Percentiles rank a stretch among this genome's conserved stretches.
Evolutionary conservation across 2,888 invertebrate species (phyloP).

Genomic region (Phyllotreta striolata): DNA sequence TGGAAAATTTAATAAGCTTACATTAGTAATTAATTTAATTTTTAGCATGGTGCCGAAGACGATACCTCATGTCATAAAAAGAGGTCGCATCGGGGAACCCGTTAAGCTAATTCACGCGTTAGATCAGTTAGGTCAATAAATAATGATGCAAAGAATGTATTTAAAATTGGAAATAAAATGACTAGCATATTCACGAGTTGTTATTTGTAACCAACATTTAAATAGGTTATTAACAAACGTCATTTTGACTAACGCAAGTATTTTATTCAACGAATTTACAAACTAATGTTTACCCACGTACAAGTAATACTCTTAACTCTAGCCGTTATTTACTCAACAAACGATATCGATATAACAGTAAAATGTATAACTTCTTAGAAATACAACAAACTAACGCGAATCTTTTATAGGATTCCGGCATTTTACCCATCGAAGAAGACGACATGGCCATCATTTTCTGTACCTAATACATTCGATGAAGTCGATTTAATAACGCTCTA

Average conservation of each 20-base stretch:
- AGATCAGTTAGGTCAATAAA: constrained; percentile 7
- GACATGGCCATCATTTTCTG: constrained; percentile 41
- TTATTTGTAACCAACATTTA: not conserved
- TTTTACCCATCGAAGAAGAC: constrained; percentile 31
- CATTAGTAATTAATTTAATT: constrained; percentile 45
- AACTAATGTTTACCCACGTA: constrained; percentile 14
- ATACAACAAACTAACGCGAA: constrained; percentile 2
- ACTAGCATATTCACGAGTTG: no score
- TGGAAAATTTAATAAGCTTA: not conserved
- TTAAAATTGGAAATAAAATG: not conserved
- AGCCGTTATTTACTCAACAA: not conserved
- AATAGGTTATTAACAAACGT: not conserved
- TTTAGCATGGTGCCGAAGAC: constrained; percentile 89
- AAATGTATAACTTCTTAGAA: not conserved
- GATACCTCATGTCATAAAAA: constrained; percentile 86
- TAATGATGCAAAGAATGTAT: not conserved
- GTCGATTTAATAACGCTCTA: not conserved
- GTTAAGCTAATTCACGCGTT: constrained; percentile 37
- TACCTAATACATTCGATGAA: constrained; percentile 16
- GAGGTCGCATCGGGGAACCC: constrained; percentile 65
- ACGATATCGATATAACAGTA: constrained; percentile 33
- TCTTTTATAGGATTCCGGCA: constrained; percentile 35
- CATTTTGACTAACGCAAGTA: not conserved
- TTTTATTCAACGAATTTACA: no score
- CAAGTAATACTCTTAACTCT: constrained; percentile 3